Percentiles rank a stretch among this genome's conserved stretches.
Conservation (phyloP, 2,888 invertebrate genomes). For the Zeuzera pyrina region DNA sequence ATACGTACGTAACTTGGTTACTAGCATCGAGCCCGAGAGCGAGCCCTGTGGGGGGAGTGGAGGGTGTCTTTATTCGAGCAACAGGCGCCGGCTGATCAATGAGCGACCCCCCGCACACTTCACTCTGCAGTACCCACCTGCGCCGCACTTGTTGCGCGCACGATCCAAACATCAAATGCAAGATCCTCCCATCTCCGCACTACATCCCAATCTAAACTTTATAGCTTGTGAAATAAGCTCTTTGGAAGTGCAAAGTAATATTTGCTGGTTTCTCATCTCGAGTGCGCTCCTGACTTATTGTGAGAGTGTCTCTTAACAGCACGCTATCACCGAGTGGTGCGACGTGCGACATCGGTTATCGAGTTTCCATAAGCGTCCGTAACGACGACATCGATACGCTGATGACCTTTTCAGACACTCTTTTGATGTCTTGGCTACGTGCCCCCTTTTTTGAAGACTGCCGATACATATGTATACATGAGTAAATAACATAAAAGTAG, state of each 20-base stretch:
- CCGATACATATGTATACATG: neutral
- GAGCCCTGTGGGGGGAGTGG: slow-evolving; percentile 17
- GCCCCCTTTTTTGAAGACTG: slow-evolving; percentile 1
- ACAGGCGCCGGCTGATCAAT: slow-evolving; percentile 66
- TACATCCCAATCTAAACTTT: slow-evolving; percentile 6
- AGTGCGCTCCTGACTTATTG: slow-evolving; percentile 5
- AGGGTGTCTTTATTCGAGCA: slow-evolving; percentile 33
- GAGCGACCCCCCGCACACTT: slow-evolving; percentile 32
- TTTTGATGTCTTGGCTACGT: slow-evolving; percentile 10
- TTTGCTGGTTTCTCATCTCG: neutral
- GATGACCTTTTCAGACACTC: slow-evolving; percentile 19
- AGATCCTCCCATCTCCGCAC: slow-evolving; percentile 16
- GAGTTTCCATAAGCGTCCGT: slow-evolving; percentile 18
- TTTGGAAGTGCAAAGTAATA: too few species aligned
- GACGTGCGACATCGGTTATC: slow-evolving; percentile 10
- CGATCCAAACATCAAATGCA: too few species aligned
- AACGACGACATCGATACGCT: slow-evolving; percentile 24
- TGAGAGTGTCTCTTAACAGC: neutral
- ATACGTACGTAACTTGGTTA: too few species aligned
- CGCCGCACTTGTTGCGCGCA: slow-evolving; percentile 69
- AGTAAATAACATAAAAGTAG: neutral
- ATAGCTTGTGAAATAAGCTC: too few species aligned
- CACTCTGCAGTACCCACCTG: slow-evolving; percentile 27
- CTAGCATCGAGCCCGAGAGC: too few species aligned
- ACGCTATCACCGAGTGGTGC: slow-evolving; percentile 3